Conservation (phyloP, 2,113 vertebrate genomes). For the Gnathonemus longibarbis region DNA sequence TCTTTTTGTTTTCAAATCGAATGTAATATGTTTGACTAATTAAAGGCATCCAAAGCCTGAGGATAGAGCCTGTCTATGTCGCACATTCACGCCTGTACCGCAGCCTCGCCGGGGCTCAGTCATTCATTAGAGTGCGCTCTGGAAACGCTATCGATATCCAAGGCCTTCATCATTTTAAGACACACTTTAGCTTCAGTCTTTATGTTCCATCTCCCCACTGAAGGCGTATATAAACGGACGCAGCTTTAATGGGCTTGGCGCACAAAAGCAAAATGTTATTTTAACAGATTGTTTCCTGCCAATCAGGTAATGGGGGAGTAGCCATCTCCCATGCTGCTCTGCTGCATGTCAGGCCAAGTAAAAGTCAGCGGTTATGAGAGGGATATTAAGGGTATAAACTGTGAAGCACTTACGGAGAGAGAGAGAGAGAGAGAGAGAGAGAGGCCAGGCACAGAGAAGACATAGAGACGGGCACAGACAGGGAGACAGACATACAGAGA, state of each 20-base stretch:
- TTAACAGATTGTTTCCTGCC: constrained; percentile 40
- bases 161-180: constrained; percentile 21
- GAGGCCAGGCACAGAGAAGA: not conserved
- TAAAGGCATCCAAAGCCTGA: not conserved
- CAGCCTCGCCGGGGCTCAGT: not conserved
- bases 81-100: not conserved
- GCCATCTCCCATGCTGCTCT: constrained; percentile 28
- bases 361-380: constrained; percentile 50
- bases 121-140: constrained; percentile 19
- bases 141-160: constrained; percentile 24
- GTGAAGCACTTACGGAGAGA: constrained; percentile 39
- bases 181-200: constrained; percentile 15
- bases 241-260: constrained; percentile 43
- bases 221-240: constrained; percentile 33
- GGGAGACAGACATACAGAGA: constrained; percentile 1
- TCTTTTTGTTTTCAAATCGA: constrained; percentile 15
- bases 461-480: constrained; percentile 31
- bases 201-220: constrained; percentile 22
- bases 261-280: constrained; percentile 58
- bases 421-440: constrained; percentile 43
- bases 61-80: not conserved
- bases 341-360: constrained; percentile 42
- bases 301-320: constrained; percentile 51
- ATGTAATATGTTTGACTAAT: not conserved
- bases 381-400: constrained; percentile 48